Evolutionary conservation across 2,113 vertebrate species (phyloP).

Genomic region (Terrapene triunguis): DNA sequence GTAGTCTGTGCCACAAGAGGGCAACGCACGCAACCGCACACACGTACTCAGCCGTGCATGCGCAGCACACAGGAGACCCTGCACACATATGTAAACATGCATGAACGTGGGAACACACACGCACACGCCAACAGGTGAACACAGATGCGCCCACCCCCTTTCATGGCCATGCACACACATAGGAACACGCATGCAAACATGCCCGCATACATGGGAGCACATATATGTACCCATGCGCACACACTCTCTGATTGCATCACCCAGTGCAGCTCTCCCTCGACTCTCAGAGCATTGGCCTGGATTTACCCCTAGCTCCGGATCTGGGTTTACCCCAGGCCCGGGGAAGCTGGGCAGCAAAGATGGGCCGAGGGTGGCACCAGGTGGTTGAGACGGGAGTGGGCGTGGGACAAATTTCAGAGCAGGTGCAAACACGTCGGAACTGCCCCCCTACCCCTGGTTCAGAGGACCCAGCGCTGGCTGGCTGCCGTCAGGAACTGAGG

Average conservation of each 20-base stretch:
- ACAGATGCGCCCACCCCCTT: not conserved
- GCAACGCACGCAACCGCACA: not conserved
- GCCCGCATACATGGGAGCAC: not conserved
- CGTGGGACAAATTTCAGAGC: not conserved
- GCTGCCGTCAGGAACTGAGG: not conserved
- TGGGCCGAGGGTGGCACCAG: not conserved
- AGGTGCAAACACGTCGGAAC: no score
- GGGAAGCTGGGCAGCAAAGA: not conserved
- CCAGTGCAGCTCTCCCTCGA: no score
- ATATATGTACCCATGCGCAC: not conserved
- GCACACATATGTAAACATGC: not conserved
- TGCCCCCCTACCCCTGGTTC: no score
- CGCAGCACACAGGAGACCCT: not conserved
- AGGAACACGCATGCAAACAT: not conserved
- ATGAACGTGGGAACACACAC: not conserved
- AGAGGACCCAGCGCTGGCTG: not conserved
- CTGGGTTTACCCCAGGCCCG: not conserved
- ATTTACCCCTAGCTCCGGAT: not conserved
- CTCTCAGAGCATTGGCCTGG: not conserved
- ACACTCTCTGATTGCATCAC: not conserved
- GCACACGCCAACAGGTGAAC: not conserved
- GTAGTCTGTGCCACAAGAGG: not conserved
- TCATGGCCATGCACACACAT: not conserved
- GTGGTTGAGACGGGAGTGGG: not conserved
- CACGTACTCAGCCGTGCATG: not conserved